Conservation (phyloP, 2,797 vertebrate species). For the Chaenodraco wilsoni region DNA sequence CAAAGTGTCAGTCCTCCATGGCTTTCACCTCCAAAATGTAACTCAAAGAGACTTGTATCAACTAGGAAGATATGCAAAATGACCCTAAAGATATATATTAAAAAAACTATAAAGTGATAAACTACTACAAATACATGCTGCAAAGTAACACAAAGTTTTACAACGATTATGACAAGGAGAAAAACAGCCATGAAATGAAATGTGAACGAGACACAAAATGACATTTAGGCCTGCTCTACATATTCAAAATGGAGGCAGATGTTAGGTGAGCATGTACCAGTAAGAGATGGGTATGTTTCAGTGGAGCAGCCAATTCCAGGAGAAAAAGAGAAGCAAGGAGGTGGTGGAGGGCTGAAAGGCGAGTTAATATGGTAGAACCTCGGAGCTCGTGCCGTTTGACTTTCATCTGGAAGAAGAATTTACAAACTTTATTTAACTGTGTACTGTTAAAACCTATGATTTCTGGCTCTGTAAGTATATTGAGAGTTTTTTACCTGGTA, state of each 20-base stretch:
- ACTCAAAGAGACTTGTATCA: no score
- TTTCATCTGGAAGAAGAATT: slow-evolving; percentile 39
- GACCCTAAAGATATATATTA: no score
- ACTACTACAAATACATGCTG: no score
- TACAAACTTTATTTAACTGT: background rate
- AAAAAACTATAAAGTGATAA: no score
- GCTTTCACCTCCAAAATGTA: no score
- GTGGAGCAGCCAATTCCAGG: slow-evolving; percentile 22
- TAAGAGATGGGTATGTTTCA: slow-evolving; percentile 1
- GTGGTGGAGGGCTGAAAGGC: slow-evolving; percentile 39
- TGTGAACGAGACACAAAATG: no score
- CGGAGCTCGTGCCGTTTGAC: slow-evolving; percentile 5
- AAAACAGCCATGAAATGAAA: no score
- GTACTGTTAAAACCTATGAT: background rate
- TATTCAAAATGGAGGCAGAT: slow-evolving; percentile 38
- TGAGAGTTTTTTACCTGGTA: slow-evolving; percentile 61
- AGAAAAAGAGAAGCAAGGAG: slow-evolving; percentile 25
- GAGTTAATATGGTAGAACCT: slow-evolving; percentile 55
- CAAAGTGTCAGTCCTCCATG: no score
- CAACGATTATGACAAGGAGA: no score
- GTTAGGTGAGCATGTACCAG: slow-evolving; percentile 48
- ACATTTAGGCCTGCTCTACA: background rate
- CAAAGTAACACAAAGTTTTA: no score
- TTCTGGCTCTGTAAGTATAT: background rate
- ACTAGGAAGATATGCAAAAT: no score